Percentiles rank a stretch among this genome's conserved stretches.
Evolutionary conservation across 2,888 invertebrate genomes (phyloP).

Genomic region (Trisateles emortualis): DNA sequence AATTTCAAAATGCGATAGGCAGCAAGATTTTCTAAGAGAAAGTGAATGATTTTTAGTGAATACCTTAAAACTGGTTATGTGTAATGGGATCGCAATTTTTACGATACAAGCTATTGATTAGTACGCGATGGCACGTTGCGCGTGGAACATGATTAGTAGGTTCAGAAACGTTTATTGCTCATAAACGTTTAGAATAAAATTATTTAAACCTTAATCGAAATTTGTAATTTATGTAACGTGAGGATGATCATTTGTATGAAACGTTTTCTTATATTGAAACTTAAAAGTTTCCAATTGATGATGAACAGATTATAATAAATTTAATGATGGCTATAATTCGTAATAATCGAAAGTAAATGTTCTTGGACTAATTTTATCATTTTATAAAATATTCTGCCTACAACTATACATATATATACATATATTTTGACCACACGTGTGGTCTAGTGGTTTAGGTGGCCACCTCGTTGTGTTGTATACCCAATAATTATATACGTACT

Average conservation of each 20-base stretch:
- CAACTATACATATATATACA: too few relatives aligned
- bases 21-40: conserved; percentile 77
- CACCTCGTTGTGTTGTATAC: too few relatives aligned
- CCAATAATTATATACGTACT: too few relatives aligned
- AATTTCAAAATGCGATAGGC: conserved; percentile 59
- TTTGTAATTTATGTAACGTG: conserved; percentile 22
- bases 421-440: too few relatives aligned
- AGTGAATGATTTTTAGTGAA: conserved; percentile 81
- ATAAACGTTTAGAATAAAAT: conserved; percentile 15
- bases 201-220: conserved; percentile 33
- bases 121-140: conserved; percentile 31
- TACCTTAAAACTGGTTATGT: conserved; percentile 74
- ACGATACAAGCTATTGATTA: conserved; percentile 58
- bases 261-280: conserved; percentile 12
- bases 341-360: conserved; percentile 5
- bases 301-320: background rate
- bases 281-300: conserved; percentile 5
- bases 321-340: background rate
- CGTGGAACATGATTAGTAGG: conserved; percentile 45
- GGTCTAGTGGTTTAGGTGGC: too few relatives aligned
- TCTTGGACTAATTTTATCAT: background rate
- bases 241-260: conserved; percentile 17
- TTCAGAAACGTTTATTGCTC: conserved; percentile 17
- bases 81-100: conserved; percentile 65
- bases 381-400: too few relatives aligned